Conservation (phyloP, 92 coral and sea anemone genomes). For the Palythoa grandiflora region DNA sequence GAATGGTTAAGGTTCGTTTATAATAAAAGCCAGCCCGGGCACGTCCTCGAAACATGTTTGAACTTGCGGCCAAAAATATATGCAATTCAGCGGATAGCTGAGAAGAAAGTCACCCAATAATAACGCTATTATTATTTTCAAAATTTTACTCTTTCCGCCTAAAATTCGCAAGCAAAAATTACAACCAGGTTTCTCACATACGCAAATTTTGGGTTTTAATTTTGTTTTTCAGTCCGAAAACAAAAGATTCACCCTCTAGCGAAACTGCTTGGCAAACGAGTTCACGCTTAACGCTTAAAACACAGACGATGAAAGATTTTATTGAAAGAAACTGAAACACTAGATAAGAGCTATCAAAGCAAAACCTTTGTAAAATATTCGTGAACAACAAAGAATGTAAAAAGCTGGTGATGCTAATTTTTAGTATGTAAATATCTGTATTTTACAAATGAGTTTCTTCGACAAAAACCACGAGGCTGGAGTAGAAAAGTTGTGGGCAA, state of each 20-base stretch:
- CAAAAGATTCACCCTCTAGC: slow-evolving; percentile 23
- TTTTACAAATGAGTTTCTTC: slow-evolving; percentile 11
- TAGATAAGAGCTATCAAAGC: not conserved
- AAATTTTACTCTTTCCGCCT: not conserved
- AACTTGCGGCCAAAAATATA: not conserved
- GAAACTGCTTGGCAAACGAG: slow-evolving; percentile 4
- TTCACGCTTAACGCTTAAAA: not conserved
- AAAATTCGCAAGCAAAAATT: not conserved
- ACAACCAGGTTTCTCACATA: not conserved
- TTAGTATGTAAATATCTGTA: not conserved
- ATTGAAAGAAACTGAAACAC: not conserved
- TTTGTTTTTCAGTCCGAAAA: not conserved
- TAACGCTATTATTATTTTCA: not conserved
- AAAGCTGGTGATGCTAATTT: not conserved
- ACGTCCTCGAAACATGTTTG: slow-evolving; percentile 19
- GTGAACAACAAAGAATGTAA: not conserved
- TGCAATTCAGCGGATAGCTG: not conserved
- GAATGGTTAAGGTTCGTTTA: slow-evolving; percentile 26
- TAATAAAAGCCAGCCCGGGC: slow-evolving; percentile 31
- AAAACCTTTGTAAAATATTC: not conserved
- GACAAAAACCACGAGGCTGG: slow-evolving; percentile 34
- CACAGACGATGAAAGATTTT: not conserved
- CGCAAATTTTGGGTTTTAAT: not conserved
- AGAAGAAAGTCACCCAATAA: not conserved
- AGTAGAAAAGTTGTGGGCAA: not conserved